A percentile compares a stretch with the other conserved stretches of the same genome.
These are phyloP conservation scores for Salpingus planirostris DNA, from an alignment of 2,888 invertebrate species.

Conservation along the genomic window DNA sequence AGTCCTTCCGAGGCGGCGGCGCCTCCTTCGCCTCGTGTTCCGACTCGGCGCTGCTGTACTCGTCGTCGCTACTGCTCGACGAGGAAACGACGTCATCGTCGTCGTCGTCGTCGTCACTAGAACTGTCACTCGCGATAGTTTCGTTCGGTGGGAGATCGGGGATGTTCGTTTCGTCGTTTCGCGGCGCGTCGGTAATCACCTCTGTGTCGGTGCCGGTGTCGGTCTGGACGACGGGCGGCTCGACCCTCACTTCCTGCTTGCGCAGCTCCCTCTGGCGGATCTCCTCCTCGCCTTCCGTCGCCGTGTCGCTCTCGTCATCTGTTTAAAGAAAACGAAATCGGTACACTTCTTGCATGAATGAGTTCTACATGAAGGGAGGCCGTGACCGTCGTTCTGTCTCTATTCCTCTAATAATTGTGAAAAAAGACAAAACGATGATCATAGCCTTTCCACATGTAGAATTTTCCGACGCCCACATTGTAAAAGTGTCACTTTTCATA, in stretches of 20 bases:
- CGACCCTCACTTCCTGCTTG: slow-evolving; percentile 58
- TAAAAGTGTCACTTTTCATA: no score
- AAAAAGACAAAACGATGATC: no score
- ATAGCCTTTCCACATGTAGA: no score
- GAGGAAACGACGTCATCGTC: no score
- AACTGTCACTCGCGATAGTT: slow-evolving; percentile 11
- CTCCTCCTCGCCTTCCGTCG: slow-evolving; percentile 64
- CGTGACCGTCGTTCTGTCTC: no score
- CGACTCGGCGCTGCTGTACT: slow-evolving; percentile 37
- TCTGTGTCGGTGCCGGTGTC: slow-evolving; percentile 63
- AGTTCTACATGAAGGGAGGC: no score
- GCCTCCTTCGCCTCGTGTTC: slow-evolving; percentile 10
- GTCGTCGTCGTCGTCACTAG: slow-evolving; percentile 11
- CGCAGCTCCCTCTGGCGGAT: slow-evolving; percentile 57
- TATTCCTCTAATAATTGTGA: no score
- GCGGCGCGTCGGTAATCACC: slow-evolving; percentile 47
- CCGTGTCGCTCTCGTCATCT: slow-evolving; percentile 61
- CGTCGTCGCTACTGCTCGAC: no score
- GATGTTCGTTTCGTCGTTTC: slow-evolving; percentile 7
- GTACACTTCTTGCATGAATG: no score
- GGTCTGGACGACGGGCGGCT: slow-evolving; percentile 54
- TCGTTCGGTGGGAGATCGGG: slow-evolving; percentile 10
- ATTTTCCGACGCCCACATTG: no score
- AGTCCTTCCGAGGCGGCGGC: background rate
- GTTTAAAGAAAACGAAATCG: no score